Percentiles rank a stretch among this genome's conserved stretches.
Conservation (phyloP, 2,113 vertebrate genomes). For the Platichthys stellatus region DNA sequence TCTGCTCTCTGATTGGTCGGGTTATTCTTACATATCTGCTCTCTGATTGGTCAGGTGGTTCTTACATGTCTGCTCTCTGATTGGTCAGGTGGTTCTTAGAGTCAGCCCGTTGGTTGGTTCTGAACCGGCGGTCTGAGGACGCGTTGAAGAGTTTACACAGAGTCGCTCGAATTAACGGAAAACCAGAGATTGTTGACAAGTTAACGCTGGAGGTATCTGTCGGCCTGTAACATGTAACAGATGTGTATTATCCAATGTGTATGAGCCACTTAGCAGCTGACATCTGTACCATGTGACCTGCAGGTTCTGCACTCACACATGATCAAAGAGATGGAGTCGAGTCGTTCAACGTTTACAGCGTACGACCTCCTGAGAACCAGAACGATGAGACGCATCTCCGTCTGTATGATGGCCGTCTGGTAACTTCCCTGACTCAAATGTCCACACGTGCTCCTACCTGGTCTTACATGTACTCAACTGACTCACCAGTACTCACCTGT, state of each 20-base stretch:
- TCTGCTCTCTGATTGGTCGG: slow-evolving; percentile 23
- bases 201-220: slow-evolving; percentile 82
- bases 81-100: slow-evolving; percentile 84
- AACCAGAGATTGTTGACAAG: slow-evolving; percentile 71
- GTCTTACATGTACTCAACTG: background rate
- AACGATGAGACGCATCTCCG: slow-evolving; percentile 79
- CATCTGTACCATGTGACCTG: slow-evolving; percentile 20
- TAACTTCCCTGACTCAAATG: slow-evolving; percentile 35
- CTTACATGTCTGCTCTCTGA: slow-evolving; percentile 24
- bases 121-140: slow-evolving; percentile 64
- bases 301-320: slow-evolving; percentile 85
- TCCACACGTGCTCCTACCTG: background rate
- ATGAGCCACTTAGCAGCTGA: slow-evolving; percentile 10
- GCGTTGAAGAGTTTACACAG: slow-evolving; percentile 81
- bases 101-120: slow-evolving; percentile 86
- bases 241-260: background rate
- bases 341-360: slow-evolving; percentile 1
- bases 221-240: background rate
- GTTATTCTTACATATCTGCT: background rate
- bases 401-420: slow-evolving; percentile 81
- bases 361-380: slow-evolving; percentile 80
- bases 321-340: slow-evolving; percentile 80
- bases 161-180: slow-evolving; percentile 85
- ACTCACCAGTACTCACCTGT: background rate
- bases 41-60: slow-evolving; percentile 15